Conservation (phyloP, 2,113 vertebrate genomes). For the Indri indri region DNA sequence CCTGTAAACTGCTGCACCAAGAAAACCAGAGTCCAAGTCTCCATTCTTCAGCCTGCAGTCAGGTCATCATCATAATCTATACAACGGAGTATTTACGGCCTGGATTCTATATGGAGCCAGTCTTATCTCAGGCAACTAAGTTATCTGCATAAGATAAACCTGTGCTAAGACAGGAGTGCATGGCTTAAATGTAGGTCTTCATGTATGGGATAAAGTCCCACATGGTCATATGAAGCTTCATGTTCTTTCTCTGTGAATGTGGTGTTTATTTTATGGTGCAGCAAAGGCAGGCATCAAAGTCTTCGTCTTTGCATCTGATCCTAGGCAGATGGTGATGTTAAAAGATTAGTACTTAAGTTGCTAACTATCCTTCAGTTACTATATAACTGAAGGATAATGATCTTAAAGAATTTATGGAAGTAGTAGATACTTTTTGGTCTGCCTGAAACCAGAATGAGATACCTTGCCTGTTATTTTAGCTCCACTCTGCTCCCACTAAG, state of each 20-base stretch:
- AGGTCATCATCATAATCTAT: background rate
- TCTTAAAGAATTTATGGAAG: background rate
- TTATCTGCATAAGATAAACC: constrained; percentile 40
- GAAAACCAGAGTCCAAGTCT: background rate
- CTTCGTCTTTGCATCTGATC: constrained; percentile 19
- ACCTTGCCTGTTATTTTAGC: constrained; percentile 22
- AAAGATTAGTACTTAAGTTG: background rate
- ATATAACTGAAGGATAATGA: background rate
- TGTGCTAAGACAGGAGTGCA: background rate
- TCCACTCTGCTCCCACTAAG: background rate
- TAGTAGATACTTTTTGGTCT: background rate
- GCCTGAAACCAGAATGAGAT: constrained; percentile 8
- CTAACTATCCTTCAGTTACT: background rate
- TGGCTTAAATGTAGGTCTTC: background rate
- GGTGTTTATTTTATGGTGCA: background rate
- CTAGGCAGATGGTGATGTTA: background rate
- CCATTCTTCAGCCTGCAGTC: background rate
- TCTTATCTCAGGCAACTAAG: constrained; percentile 42
- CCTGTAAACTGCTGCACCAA: background rate
- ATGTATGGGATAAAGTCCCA: background rate
- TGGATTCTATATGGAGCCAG: constrained; percentile 11
- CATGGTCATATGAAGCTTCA: background rate
- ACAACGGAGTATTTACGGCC: constrained; percentile 23
- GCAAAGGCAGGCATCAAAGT: background rate
- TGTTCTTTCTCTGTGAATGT: background rate